phyloP scores from a whole-genome alignment of 2,888 invertebrate genomes.

The Lissocephala sabroskyi region DNA sequence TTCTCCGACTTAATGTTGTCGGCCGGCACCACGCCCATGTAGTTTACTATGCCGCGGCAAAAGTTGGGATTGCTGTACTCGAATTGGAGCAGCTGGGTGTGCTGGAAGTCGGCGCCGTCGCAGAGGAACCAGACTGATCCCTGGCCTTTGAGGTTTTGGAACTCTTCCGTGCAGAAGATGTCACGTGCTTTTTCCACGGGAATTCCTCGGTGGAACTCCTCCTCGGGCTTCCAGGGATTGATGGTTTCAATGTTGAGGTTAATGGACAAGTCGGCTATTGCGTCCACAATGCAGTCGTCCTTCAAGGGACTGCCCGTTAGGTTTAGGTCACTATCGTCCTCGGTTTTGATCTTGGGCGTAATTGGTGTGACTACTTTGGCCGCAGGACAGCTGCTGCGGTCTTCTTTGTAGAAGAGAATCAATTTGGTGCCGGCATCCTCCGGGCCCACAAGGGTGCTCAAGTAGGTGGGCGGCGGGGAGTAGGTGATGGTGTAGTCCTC shows the following conservation, averaged over 20 bases:
- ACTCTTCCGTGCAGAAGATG: constrained; percentile 51
- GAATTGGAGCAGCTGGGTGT: constrained; percentile 65
- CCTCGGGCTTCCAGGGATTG: constrained; percentile 64
- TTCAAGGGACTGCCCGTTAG: constrained; percentile 71
- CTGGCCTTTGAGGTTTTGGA: constrained; percentile 43
- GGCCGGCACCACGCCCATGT: constrained; percentile 50
- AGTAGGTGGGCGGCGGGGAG: constrained; percentile 49
- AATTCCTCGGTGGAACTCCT: constrained; percentile 65
- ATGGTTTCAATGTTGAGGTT: constrained; percentile 38
- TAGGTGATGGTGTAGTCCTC: constrained; percentile 52
- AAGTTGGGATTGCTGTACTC: constrained; percentile 50
- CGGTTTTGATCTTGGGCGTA: constrained; percentile 28
- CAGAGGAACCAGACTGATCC: constrained; percentile 77
- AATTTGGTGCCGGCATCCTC: constrained; percentile 45
- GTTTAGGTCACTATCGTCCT: constrained; percentile 58
- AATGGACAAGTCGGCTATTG: constrained; percentile 59
- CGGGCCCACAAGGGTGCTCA: constrained; percentile 43
- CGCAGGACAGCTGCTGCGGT: constrained; percentile 22
- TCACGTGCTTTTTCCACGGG: constrained; percentile 47
- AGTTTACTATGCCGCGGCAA: constrained; percentile 62
- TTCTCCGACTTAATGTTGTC: constrained; percentile 44
- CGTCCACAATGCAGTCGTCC: constrained; percentile 67
- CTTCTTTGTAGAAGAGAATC: constrained; percentile 52
- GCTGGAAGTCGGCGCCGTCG: constrained; percentile 75
- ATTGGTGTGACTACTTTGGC: constrained; percentile 22